These are phyloP conservation scores for Agrotis puta DNA, from an alignment of 2,888 invertebrate species.

Conservation along the genomic window DNA sequence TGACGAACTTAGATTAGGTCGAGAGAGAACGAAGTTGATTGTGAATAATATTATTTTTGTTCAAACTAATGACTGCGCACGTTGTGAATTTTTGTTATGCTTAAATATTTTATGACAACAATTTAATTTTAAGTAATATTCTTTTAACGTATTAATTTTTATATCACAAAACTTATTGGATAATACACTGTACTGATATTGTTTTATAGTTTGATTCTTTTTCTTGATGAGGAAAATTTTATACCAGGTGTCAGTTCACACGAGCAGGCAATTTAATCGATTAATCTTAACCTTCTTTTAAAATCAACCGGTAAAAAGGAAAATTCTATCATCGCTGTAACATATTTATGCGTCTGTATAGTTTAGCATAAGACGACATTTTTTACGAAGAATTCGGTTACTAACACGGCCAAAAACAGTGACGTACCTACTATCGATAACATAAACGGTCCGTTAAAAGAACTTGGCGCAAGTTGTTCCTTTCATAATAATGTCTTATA, in stretches of 20 bases:
- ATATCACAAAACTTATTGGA: slow-evolving; percentile 61
- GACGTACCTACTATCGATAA: not conserved
- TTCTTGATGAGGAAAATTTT: slow-evolving; percentile 2
- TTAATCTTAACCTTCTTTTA: slow-evolving; percentile 10
- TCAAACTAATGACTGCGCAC: slow-evolving; percentile 45
- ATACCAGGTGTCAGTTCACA: slow-evolving; percentile 31
- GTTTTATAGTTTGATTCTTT: slow-evolving; percentile 42
- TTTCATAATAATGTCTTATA: slow-evolving; percentile 14
- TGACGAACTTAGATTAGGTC: slow-evolving; percentile 59
- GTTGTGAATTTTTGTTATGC: slow-evolving; percentile 63
- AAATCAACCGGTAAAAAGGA: slow-evolving; percentile 4
- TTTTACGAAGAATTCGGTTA: slow-evolving; percentile 5
- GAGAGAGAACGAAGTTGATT: slow-evolving; percentile 40
- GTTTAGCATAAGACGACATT: not conserved
- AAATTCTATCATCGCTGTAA: slow-evolving; percentile 12
- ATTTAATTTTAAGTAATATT: slow-evolving; percentile 53
- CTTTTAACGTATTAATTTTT: slow-evolving; percentile 54
- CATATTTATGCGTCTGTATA: not conserved
- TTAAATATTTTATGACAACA: slow-evolving; percentile 57
- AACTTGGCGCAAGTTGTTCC: not conserved
- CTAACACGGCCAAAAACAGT: not conserved
- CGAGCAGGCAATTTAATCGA: slow-evolving; percentile 21
- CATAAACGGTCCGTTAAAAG: not conserved
- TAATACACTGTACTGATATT: slow-evolving; percentile 60
- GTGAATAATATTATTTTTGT: slow-evolving; percentile 49